These are phyloP conservation scores for Desmodus rotundus DNA, from an alignment of 2,113 vertebrate species.

Conservation along the genomic window DNA sequence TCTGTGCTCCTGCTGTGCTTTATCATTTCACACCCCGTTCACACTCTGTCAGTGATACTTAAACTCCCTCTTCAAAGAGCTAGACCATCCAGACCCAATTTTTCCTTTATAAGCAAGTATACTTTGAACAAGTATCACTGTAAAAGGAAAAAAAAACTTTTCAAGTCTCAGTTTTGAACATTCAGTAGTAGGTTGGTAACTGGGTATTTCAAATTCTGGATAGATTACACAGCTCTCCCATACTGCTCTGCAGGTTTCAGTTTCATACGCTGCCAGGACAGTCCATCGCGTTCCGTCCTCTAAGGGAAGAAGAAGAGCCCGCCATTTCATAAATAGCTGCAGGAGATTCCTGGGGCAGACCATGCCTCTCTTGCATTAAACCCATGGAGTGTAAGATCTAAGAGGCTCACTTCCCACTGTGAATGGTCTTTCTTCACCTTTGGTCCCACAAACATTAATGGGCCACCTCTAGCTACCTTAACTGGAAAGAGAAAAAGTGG, in stretches of 20 bases:
- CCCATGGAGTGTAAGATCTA: not conserved
- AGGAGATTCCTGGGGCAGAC: constrained; percentile 7
- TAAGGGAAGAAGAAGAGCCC: not conserved
- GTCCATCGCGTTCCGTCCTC: not conserved
- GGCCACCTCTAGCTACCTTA: not conserved
- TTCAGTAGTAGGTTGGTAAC: not conserved
- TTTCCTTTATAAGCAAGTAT: not conserved
- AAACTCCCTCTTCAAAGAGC: not conserved
- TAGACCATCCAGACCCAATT: not conserved
- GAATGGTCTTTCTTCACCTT: not conserved
- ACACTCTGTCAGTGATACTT: not conserved
- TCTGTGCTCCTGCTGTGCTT: not conserved
- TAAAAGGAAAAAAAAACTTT: not conserved
- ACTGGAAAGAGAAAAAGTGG: not conserved
- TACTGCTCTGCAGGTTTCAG: constrained; percentile 27
- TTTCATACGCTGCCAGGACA: not conserved
- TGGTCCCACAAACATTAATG: not conserved
- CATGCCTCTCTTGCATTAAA: not conserved
- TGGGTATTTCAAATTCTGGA: constrained; percentile 36
- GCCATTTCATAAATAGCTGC: constrained; percentile 16
- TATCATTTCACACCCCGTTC: not conserved
- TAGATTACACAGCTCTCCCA: not conserved
- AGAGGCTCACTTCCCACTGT: not conserved
- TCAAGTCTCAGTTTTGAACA: not conserved
- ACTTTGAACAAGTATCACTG: not conserved